Conservation (phyloP, 2,797 vertebrate genomes). For the Rhinella marina region DNA sequence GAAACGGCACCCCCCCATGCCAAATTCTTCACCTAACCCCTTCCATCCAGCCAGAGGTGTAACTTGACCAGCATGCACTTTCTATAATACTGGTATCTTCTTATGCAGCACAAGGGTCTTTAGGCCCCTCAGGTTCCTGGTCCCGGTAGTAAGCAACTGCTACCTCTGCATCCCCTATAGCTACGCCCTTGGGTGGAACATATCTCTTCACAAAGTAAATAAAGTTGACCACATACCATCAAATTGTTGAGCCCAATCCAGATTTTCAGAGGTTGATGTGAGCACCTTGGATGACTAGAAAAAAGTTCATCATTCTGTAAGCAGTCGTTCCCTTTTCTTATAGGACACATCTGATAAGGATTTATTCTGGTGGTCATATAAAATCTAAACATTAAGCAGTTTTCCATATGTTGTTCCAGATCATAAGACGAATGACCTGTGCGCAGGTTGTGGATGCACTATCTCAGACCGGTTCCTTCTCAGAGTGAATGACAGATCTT, state of each 20-base stretch:
- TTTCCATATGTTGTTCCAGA: constrained; percentile 72
- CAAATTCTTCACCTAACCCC: too few species aligned
- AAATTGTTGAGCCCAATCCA: neutral
- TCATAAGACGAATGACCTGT: constrained; percentile 79
- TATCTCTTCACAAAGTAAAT: neutral
- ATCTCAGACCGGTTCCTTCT: constrained; percentile 89
- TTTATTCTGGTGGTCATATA: neutral
- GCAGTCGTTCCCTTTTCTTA: neutral
- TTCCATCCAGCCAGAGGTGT: too few species aligned
- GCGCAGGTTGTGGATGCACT: constrained; percentile 85
- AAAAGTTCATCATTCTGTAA: neutral
- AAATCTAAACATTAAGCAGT: neutral
- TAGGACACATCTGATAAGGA: neutral
- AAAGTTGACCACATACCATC: neutral
- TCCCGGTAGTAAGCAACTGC: too few species aligned
- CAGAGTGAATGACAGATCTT: constrained; percentile 87
- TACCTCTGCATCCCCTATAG: too few species aligned
- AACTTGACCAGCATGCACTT: too few species aligned
- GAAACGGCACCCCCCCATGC: too few species aligned
- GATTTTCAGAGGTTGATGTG: neutral
- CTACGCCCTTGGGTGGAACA: too few species aligned
- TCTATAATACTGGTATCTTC: too few species aligned
- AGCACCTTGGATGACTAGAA: neutral
- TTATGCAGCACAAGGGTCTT: too few species aligned
- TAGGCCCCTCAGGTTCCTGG: too few species aligned